Conservation (phyloP, 30 jellyfish, hydroid and myxozoan species). For the Chironex yamaguchii region DNA sequence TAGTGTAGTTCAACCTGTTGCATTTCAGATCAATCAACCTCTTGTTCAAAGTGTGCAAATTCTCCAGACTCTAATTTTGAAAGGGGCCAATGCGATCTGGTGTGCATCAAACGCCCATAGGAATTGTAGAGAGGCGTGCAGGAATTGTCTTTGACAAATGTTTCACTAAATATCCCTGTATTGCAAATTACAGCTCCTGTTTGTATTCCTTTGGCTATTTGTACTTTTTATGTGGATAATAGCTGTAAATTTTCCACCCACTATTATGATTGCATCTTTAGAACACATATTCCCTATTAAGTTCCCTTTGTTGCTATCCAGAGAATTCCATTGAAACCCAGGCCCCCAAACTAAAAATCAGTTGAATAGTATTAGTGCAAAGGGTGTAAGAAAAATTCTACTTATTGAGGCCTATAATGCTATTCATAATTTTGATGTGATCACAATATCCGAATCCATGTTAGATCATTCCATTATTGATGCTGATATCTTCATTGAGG, state of each 20-base stretch:
- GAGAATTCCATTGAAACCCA: too few relatives aligned
- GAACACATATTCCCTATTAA: background rate
- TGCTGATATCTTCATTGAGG: conserved; percentile 25
- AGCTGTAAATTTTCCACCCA: conserved; percentile 7
- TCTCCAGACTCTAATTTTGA: conserved; percentile 4
- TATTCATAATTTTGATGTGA: too few relatives aligned
- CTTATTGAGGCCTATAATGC: too few relatives aligned
- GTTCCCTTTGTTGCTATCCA: background rate
- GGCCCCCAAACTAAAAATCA: conserved; percentile 25
- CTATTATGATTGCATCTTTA: conserved; percentile 7
- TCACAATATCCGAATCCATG: too few relatives aligned
- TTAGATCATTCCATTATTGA: background rate
- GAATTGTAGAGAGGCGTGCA: too few relatives aligned
- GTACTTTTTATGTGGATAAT: conserved; percentile 17
- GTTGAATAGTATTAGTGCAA: too few relatives aligned
- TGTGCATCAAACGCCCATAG: conserved; percentile 23
- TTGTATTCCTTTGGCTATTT: conserved; percentile 10
- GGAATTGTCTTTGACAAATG: background rate
- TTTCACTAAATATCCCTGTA: conserved; percentile 11
- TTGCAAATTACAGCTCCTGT: conserved; percentile 10
- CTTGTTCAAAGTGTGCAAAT: conserved; percentile 6
- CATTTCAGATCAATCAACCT: conserved; percentile 22
- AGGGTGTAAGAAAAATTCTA: too few relatives aligned
- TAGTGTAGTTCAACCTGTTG: conserved; percentile 29
- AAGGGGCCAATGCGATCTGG: conserved; percentile 17